These are phyloP conservation scores for Pteria penguin DNA, from an alignment of 2,888 invertebrate genomes.

Conservation along the genomic window DNA sequence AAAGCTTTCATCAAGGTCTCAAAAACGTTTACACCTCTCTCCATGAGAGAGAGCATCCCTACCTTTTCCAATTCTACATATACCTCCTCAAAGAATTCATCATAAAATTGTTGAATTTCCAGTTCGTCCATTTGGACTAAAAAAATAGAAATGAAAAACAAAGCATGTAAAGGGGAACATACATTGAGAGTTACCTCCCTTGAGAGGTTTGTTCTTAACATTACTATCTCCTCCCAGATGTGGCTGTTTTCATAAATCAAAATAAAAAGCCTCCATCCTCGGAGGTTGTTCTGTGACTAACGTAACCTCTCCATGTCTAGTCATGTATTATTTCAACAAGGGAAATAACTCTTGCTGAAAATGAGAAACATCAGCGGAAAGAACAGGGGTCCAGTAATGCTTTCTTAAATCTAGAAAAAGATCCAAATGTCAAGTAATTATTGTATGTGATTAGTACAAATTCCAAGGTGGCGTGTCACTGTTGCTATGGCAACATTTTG, in stretches of 20 bases:
- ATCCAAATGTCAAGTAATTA: not conserved
- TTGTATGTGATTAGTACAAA: not conserved
- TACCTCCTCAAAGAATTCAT: slow-evolving; percentile 99
- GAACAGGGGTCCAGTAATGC: not conserved
- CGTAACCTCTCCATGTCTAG: too few relatives aligned
- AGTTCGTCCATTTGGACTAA: slow-evolving; percentile 87
- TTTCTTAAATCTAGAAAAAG: not conserved
- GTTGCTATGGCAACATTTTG: slow-evolving; percentile 4
- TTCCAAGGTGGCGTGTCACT: not conserved
- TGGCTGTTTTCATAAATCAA: too few relatives aligned
- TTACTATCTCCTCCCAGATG: too few relatives aligned
- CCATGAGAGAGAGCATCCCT: slow-evolving; percentile 45
- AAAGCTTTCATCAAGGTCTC: too few relatives aligned
- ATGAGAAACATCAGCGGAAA: not conserved
- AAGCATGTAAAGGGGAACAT: not conserved
- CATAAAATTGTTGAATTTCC: slow-evolving; percentile 99
- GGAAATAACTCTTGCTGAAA: not conserved
- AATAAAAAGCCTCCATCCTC: too few relatives aligned
- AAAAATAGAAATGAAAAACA: slow-evolving; percentile 49
- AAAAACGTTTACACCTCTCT: not conserved
- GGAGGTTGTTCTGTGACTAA: too few relatives aligned
- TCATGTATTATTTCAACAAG: not conserved
- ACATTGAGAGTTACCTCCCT: not conserved
- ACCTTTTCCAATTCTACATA: slow-evolving; percentile 98
- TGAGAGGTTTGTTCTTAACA: not conserved